A percentile compares a stretch with the other conserved stretches of the same genome.
Conservation (phyloP, 2,888 invertebrate genomes). For the Notodonta dromedarius region DNA sequence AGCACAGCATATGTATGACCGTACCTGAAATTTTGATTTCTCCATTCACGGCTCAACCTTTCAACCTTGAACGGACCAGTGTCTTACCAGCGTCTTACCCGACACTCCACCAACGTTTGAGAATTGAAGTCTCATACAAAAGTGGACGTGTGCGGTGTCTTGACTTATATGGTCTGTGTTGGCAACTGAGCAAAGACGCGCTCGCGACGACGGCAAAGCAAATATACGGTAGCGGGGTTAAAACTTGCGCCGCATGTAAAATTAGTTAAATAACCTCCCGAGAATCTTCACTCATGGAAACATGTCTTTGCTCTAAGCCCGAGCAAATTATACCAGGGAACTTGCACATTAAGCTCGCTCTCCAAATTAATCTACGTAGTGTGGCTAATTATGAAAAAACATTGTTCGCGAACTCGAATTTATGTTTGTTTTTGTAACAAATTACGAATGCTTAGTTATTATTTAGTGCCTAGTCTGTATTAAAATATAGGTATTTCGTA, state of each 20-base stretch:
- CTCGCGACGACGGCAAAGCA: slow-evolving; percentile 58
- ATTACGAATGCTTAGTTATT: slow-evolving; percentile 33
- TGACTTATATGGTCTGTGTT: too few species aligned
- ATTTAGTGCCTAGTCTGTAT: slow-evolving; percentile 27
- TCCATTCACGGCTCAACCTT: too few species aligned
- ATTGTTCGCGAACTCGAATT: slow-evolving; percentile 52
- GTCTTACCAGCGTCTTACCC: too few species aligned
- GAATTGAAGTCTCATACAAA: too few species aligned
- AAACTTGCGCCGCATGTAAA: slow-evolving; percentile 76
- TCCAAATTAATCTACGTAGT: slow-evolving; percentile 72
- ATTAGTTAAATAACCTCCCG: slow-evolving; percentile 75
- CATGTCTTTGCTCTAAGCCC: slow-evolving; percentile 79
- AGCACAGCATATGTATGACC: too few species aligned
- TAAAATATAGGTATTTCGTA: slow-evolving; percentile 12
- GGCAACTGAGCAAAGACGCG: slow-evolving; percentile 34
- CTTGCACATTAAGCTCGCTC: slow-evolving; percentile 66
- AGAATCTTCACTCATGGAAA: slow-evolving; percentile 67
- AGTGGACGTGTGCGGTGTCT: too few species aligned
- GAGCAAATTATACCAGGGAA: slow-evolving; percentile 67
- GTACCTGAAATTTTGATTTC: too few species aligned
- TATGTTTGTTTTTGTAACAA: slow-evolving; percentile 42
- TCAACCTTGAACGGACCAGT: too few species aligned
- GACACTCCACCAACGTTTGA: too few species aligned
- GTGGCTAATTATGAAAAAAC: slow-evolving; percentile 68
- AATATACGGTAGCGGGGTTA: slow-evolving; percentile 70